A percentile compares a stretch with the other conserved stretches of the same genome.
Evolutionary conservation across 2,888 invertebrate species (phyloP).

Genomic region (Trissolcus brochymenae): DNA sequence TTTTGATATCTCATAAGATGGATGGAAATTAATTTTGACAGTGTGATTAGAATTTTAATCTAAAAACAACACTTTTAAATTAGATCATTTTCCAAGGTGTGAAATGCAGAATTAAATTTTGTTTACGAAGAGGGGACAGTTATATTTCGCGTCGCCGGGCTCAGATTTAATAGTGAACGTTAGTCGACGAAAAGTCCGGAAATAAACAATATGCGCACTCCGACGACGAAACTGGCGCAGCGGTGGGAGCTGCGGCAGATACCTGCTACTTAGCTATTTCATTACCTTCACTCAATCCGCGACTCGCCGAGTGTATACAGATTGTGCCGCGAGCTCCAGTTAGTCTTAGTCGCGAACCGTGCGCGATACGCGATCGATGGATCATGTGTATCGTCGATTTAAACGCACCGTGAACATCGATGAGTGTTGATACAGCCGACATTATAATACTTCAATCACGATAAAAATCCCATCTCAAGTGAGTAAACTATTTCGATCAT

Average conservation of each 20-base stretch:
- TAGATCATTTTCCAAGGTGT: too few species aligned
- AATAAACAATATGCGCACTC: slow-evolving; percentile 50
- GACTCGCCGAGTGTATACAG: slow-evolving; percentile 59
- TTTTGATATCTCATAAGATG: too few species aligned
- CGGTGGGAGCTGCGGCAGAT: slow-evolving; percentile 54
- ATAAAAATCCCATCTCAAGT: background rate
- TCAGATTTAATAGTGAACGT: slow-evolving; percentile 47
- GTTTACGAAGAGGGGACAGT: background rate
- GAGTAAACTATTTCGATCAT: too few species aligned
- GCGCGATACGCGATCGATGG: slow-evolving; percentile 51
- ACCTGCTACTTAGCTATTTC: slow-evolving; percentile 57
- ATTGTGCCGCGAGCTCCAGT: slow-evolving; percentile 52
- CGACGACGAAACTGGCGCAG: slow-evolving; percentile 51
- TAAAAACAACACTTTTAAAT: too few species aligned
- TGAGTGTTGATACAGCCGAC: slow-evolving; percentile 21
- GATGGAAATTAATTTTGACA: too few species aligned
- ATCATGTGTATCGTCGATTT: slow-evolving; percentile 41
- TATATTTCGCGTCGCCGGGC: slow-evolving; percentile 7
- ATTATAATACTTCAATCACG: background rate
- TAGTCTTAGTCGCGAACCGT: slow-evolving; percentile 38
- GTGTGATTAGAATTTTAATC: too few species aligned
- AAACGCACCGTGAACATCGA: slow-evolving; percentile 27
- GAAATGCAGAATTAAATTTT: too few species aligned
- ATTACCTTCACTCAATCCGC: slow-evolving; percentile 63
- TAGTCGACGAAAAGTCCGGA: slow-evolving; percentile 46